Base-by-base conservation (phyloP, 2,113 vertebrate species). In the Oncorhynchus nerka region DNA sequence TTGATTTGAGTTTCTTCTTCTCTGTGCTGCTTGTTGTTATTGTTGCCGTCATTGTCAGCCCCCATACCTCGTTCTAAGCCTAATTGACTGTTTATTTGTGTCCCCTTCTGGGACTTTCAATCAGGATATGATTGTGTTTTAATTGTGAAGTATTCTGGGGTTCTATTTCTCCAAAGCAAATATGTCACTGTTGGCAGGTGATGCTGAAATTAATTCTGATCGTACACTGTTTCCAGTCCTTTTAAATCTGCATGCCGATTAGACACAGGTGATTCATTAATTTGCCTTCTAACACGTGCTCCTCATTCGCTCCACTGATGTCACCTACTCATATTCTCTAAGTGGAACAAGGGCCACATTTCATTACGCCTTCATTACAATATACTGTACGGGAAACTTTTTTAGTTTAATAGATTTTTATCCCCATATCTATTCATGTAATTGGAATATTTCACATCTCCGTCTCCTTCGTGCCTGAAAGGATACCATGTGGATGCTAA, bases 181-280 rank as follows among this genome's bases (percentile, higher is more conserved):
- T 76, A 59, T 79, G 78, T 85, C 79, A 71, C 34, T 80, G 32
- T 81, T 85, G 80, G 84, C 73, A 45, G 9, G 39, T 45, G 39
- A 85, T 83, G 86, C 83, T 85, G 79, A 4, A 55, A 81, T 89
- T 86, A 88, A 78, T 81, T 82, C 24, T 76, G 67, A 81, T 81
- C 1, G 4, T 55, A 19, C 49, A 51, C 9, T 12, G 24, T 65
- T 69, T 68, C 22, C 57, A 67, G 57, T 75, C 74, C 12, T 79
- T 62, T 76, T 19, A 80, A 65, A 79, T 78, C 71, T 66, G 68
- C 7, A 9, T 64, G 55, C 9, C 0, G 66, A 64, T 26, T 67
- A 68, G 66, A 65, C 57, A 51, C 70, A 75, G 89, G 77, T 86
- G 82, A 81, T 69, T 55, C 73, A 81, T 84, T 78, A 69, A 86